These are phyloP conservation scores for Coregonus clupeaformis DNA, from an alignment of 2,113 vertebrate genomes.

Conservation along the genomic window DNA sequence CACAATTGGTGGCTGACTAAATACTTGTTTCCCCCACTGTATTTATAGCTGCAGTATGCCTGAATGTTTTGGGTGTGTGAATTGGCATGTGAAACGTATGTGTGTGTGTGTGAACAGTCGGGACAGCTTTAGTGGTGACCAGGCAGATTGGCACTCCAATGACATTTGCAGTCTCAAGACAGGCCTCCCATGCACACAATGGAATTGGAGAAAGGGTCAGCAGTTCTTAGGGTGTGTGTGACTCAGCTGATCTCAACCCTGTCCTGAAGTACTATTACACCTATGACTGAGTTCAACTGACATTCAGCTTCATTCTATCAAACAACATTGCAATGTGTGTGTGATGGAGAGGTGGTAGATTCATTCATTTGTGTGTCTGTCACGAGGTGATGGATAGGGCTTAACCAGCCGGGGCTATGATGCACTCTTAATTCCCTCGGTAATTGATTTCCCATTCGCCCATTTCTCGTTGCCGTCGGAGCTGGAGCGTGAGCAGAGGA, in stretches of 20 bases:
- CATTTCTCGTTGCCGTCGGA: slow-evolving; percentile 29
- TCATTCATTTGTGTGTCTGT: background rate
- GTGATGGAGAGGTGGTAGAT: background rate
- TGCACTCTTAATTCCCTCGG: slow-evolving; percentile 39
- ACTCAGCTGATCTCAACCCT: too few species aligned
- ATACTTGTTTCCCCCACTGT: too few species aligned
- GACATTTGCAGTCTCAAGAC: slow-evolving; percentile 1
- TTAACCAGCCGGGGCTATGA: slow-evolving; percentile 1
- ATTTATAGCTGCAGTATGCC: too few species aligned
- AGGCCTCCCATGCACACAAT: background rate
- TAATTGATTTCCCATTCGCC: slow-evolving; percentile 56
- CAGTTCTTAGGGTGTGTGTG: too few species aligned
- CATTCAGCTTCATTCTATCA: too few species aligned
- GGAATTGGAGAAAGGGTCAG: background rate
- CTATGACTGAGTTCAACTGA: too few species aligned
- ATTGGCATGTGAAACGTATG: background rate
- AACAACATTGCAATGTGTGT: background rate
- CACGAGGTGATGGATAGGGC: background rate
- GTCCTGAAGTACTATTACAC: too few species aligned
- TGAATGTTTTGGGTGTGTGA: background rate
- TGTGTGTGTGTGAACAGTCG: too few species aligned
- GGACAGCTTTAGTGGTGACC: background rate
- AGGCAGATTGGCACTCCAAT: background rate
- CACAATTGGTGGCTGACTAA: too few species aligned
- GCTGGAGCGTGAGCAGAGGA: slow-evolving; percentile 11